Percentiles rank a stretch among this genome's conserved stretches.
phyloP scores from a whole-genome alignment of 1,140 invertebrate genomes.

The Meteorus sp. region DNA sequence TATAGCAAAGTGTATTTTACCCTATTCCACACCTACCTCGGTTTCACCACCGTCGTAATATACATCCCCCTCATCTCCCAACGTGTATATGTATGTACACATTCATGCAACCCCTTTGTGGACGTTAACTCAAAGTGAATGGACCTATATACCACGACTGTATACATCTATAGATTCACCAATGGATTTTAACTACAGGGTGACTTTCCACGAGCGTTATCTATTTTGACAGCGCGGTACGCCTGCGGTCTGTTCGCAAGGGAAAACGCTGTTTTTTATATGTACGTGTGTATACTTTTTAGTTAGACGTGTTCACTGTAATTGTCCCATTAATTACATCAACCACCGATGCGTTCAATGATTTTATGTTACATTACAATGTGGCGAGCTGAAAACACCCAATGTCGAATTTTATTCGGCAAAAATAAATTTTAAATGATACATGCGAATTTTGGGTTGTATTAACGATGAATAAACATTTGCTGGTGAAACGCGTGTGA shows the following conservation, averaged over 20 bases:
- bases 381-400: too few relatives aligned
- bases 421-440: too few relatives aligned
- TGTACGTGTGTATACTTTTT: too few relatives aligned
- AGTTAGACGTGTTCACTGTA: constrained; percentile 40
- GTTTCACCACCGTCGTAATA: background rate
- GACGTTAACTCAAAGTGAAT: constrained; percentile 32
- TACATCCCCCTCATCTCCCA: background rate
- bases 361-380: too few relatives aligned
- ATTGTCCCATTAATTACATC: too few relatives aligned
- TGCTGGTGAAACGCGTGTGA: too few relatives aligned
- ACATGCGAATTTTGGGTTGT: too few relatives aligned
- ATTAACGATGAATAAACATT: too few relatives aligned
- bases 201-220: constrained; percentile 58
- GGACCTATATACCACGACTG: constrained; percentile 45
- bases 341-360: too few relatives aligned
- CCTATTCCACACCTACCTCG: background rate
- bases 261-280: too few relatives aligned
- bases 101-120: constrained; percentile 30
- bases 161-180: too few relatives aligned
- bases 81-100: background rate
- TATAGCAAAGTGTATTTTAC: background rate
- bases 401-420: too few relatives aligned
- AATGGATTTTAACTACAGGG: constrained; percentile 56
- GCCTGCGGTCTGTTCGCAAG: constrained; percentile 54
- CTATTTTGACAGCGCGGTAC: constrained; percentile 59